These are phyloP conservation scores for Metaphire vulgaris DNA, from an alignment of 1,140 invertebrate genomes.

Conservation along the genomic window DNA sequence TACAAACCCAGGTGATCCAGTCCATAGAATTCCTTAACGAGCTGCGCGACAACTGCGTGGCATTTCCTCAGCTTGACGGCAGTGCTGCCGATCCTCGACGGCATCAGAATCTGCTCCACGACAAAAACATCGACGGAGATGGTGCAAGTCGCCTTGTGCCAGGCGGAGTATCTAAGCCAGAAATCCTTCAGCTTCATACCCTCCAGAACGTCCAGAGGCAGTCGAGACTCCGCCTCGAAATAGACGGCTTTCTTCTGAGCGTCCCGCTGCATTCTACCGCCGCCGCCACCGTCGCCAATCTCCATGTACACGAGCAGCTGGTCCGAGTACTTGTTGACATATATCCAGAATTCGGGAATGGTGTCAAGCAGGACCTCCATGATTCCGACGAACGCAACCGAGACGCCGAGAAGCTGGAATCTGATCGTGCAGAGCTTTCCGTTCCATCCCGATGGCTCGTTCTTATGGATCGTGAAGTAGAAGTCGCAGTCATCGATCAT, in stretches of 20 bases:
- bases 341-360: slow-evolving; percentile 44
- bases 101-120: background rate
- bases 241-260: slow-evolving; percentile 33
- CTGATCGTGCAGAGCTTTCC: slow-evolving; percentile 36
- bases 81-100: background rate
- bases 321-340: slow-evolving; percentile 32
- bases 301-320: slow-evolving; percentile 27
- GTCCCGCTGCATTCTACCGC: background rate
- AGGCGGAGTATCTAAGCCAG: background rate
- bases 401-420: slow-evolving; percentile 25
- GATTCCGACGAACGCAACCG: slow-evolving; percentile 32
- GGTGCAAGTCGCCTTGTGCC: background rate
- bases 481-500: slow-evolving; percentile 21
- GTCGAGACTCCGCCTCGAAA: slow-evolving; percentile 32
- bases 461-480: slow-evolving; percentile 30
- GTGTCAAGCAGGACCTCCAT: slow-evolving; percentile 47
- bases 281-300: background rate
- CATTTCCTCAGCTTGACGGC: background rate
- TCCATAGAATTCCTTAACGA: background rate
- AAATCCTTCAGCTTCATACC: slow-evolving; percentile 9
- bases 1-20: background rate
- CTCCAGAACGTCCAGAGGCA: slow-evolving; percentile 26
- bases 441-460: slow-evolving; percentile 27
- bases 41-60: background rate
- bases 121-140: background rate